Evolutionary conservation across 2,113 vertebrate genomes (phyloP), one percentile per base, ranked within the genome.

Genomic region (Osmerus mordax): DNA sequence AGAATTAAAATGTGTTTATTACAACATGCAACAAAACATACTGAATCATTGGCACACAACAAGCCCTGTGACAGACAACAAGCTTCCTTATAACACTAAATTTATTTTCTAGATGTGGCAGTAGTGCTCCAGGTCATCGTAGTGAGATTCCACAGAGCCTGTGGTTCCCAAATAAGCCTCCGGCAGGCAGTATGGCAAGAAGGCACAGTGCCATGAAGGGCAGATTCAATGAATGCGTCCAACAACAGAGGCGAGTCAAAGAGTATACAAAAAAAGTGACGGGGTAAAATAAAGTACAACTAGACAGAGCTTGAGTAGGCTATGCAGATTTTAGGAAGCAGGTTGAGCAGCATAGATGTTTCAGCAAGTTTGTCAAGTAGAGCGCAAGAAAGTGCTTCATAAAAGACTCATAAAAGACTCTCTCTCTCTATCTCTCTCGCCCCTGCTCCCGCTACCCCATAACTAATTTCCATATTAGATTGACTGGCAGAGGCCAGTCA

Each of bases 121-220:
- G 75, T 87, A 86, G 66, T 79, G 73, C 71, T 88, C 83, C 55
- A 87, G 81, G 51, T 88, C 80, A 52, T 78, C 71, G 67, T 76
- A 78, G 53, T 76, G 87, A 80, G 3, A 79, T 64, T 1, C 84
- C 83, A 19, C 79, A 86, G 28, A 86, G 77, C 25, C 65, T 70
- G 13, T 66, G 77, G 36, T 41, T 69, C 56, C 70, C 59, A 7
- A 77, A 66, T n/a, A 29, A 15, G 14, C 71, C 64, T 65, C 54
- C 32, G 58, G 63, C 51, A n/a, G 32, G 63, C 36, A 77, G 15
- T 56, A 70, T 53, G 18, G 76, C 66, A 28, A 69, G 12, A 7
- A 18, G 52, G 25, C 55, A 52, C 15, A 60, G 67, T 14, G 67
- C n/a, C 18, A 54, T 28, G 59, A 66, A 4, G 41, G 4, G 11